Evolutionary conservation across 2,888 invertebrate genomes (phyloP), one percentile per base, ranked within the genome.

Genomic region (Agonopterix subpropinquella): DNA sequence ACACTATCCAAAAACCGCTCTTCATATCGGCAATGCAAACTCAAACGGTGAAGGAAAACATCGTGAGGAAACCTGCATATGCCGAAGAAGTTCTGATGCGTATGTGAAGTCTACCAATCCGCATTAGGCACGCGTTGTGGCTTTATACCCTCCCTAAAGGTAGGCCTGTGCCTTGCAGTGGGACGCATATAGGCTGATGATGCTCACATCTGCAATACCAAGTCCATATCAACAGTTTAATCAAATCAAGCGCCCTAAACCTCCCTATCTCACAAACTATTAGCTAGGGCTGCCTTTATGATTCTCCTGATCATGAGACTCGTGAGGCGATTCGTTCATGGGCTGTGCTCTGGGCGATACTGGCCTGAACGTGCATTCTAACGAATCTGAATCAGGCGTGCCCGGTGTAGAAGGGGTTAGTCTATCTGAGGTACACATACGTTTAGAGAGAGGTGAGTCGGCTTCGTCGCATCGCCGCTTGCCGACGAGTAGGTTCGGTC

Each of bases 391-490:
- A 65, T 88, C 89, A 0, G 89, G 89, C 0, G 88, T 86, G 9
- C 47, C 80, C 0, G 86, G 84, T 0, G 87, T 86, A 41, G 80
- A 70, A 0, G 87, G 87, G n/a, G 74, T 80, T 47, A 67, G 73
- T 43, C 72, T 56, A 52, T 73, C 83, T 0, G 71, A 66, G 5
- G 83, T 76, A 67, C 87, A 88, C 73, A 76, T 70, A 9, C 88
- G 73, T 56, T 89, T 89, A 52, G 80, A 74, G 4, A 76, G 65
- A 0, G 88, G 84, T 1, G 77, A 81, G 57, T 91, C 91, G 8
- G 90, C 91, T 47, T 92, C 87, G 65, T 92, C 92, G 65, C 89
- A 89, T 64, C 92, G 90, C 55, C 93, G 89, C 75, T 94, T 93
- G 52, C 90, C 89, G 5, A 82, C 75, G 36, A 88, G 72, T 55